Evolutionary conservation across 1,140 invertebrate species (phyloP).

Genomic region (Sinonovacula constricta): DNA sequence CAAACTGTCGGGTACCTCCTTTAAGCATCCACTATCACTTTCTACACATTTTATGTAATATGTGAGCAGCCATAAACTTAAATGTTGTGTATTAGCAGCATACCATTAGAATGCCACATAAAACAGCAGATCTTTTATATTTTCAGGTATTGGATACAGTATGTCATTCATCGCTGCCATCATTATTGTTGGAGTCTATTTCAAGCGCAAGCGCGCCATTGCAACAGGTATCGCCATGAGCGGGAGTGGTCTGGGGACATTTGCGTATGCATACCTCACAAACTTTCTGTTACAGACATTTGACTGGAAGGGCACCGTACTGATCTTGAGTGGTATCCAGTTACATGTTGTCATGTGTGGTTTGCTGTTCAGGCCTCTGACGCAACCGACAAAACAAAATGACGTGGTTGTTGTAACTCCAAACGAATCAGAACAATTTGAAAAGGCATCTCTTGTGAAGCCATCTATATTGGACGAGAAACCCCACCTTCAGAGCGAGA

Average conservation of each 20-base stretch:
- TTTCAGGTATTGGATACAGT: slow-evolving; percentile 90
- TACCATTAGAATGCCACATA: too few relatives aligned
- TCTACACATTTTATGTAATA: too few relatives aligned
- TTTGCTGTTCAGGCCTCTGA: slow-evolving; percentile 87
- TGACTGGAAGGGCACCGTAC: slow-evolving; percentile 81
- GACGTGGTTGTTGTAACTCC: too few relatives aligned
- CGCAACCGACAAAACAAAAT: too few relatives aligned
- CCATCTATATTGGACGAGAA: not conserved
- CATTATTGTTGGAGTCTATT: slow-evolving; percentile 90
- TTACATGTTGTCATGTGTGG: slow-evolving; percentile 88
- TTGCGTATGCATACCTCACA: slow-evolving; percentile 72
- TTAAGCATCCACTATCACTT: too few relatives aligned
- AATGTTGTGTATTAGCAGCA: too few relatives aligned
- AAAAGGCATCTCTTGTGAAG: too few relatives aligned
- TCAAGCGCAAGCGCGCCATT: slow-evolving; percentile 91
- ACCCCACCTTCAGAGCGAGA: not conserved
- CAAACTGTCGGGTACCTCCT: too few relatives aligned
- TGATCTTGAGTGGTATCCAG: slow-evolving; percentile 89
- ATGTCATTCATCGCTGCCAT: slow-evolving; percentile 88
- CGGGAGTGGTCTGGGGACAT: slow-evolving; percentile 75
- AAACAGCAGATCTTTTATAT: slow-evolving; percentile 14
- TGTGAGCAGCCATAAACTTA: too few relatives aligned
- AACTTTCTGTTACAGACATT: slow-evolving; percentile 67
- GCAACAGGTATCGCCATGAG: slow-evolving; percentile 90
- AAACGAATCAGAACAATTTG: too few relatives aligned